phyloP scores from a whole-genome alignment of 2,797 vertebrate species.

The Etheostoma nigrum region DNA sequence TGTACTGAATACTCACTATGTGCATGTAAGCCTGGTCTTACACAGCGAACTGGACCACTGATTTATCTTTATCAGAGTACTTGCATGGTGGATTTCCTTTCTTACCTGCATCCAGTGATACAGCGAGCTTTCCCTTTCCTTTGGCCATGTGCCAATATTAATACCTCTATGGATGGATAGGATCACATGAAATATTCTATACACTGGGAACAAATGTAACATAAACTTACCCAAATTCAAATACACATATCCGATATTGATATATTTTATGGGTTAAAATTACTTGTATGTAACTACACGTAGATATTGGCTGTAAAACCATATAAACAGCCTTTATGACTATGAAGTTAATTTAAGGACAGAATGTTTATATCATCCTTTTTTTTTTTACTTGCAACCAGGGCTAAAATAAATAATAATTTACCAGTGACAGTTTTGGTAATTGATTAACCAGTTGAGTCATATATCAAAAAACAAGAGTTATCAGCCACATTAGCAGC shows the following conservation, averaged over 20 bases:
- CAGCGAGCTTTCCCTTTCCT: constrained; percentile 24
- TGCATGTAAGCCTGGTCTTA: constrained; percentile 70
- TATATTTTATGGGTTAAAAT: constrained; percentile 31
- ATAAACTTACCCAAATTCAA: constrained; percentile 23
- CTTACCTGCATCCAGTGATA: constrained; percentile 66
- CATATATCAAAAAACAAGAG: neutral
- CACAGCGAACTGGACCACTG: constrained; percentile 61
- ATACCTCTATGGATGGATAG: constrained; percentile 44
- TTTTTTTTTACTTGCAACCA: neutral
- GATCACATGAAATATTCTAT: constrained; percentile 31
- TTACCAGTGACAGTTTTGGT: neutral
- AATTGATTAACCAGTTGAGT: neutral
- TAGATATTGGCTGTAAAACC: constrained; percentile 23
- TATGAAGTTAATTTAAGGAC: constrained; percentile 21
- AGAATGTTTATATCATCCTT: constrained; percentile 22
- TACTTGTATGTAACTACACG: constrained; percentile 15
- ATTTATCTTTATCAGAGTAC: constrained; percentile 70
- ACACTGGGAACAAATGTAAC: constrained; percentile 23
- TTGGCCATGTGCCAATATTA: constrained; percentile 35
- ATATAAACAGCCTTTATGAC: constrained; percentile 14
- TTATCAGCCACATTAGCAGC: neutral
- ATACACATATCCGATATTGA: constrained; percentile 33
- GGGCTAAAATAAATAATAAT: neutral
- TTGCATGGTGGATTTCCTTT: constrained; percentile 81
- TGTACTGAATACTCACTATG: constrained; percentile 58